Conservation (phyloP, 2,888 invertebrate genomes). For the Glyphotaelius pellucidus region DNA sequence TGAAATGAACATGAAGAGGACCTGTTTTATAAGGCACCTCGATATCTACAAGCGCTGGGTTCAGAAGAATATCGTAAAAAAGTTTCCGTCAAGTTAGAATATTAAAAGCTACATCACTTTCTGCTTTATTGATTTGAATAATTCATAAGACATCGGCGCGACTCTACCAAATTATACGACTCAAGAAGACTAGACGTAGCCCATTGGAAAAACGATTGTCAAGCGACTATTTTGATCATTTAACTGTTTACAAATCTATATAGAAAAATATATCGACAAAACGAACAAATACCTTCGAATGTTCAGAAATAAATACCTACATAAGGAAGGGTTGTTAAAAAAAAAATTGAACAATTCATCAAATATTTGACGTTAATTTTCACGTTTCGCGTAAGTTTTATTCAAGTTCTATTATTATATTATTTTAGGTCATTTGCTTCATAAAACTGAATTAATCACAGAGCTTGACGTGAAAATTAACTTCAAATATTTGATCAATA, state of each 20-base stretch:
- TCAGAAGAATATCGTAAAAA: conserved; percentile 20
- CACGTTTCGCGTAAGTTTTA: too few species aligned
- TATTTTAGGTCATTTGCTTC: too few species aligned
- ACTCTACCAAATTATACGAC: neutral
- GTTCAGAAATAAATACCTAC: too few species aligned
- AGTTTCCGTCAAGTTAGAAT: conserved; percentile 28
- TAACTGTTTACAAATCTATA: neutral
- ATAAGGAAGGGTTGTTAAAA: too few species aligned
- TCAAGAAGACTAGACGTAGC: conserved; percentile 27
- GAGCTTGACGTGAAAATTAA: too few species aligned
- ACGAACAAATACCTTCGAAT: neutral
- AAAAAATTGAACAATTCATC: too few species aligned
- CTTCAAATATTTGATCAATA: too few species aligned
- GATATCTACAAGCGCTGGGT: neutral
- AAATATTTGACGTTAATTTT: too few species aligned
- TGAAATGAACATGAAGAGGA: neutral
- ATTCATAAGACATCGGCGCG: conserved; percentile 41
- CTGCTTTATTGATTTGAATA: conserved; percentile 54
- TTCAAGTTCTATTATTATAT: too few species aligned
- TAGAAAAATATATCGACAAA: neutral
- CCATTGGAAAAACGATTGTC: conserved; percentile 8
- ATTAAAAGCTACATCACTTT: conserved; percentile 50
- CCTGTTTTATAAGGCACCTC: neutral
- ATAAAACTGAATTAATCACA: too few species aligned
- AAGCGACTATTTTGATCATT: neutral